Conservation (phyloP, 2,113 vertebrate genomes). For the Coptodon rendalli region DNA sequence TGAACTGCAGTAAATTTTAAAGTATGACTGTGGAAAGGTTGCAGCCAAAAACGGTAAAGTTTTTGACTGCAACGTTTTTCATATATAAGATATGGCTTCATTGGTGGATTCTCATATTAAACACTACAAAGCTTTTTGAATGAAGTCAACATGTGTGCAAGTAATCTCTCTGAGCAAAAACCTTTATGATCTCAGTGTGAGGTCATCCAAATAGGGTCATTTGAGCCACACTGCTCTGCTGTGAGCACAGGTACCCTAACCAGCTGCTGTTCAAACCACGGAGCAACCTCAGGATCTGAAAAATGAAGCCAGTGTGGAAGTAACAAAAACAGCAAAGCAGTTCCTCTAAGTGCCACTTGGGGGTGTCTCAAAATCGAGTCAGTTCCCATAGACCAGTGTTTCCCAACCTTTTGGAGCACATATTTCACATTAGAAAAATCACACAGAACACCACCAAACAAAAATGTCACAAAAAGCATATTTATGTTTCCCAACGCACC, state of each 20-base stretch:
- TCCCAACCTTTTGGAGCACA: background rate
- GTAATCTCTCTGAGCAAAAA: background rate
- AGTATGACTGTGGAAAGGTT: background rate
- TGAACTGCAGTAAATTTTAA: background rate
- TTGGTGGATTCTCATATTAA: background rate
- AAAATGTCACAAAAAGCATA: background rate
- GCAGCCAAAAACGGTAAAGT: rapidly evolving
- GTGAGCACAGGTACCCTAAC: background rate
- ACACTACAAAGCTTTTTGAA: background rate
- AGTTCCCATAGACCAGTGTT: background rate
- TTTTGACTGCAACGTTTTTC: background rate
- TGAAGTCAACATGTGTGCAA: background rate
- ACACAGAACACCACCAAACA: background rate
- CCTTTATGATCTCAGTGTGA: background rate
- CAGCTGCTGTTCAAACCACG: background rate
- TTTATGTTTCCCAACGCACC: background rate
- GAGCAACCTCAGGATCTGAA: background rate
- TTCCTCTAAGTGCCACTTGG: background rate
- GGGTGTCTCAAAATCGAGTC: background rate
- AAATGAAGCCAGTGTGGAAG: background rate
- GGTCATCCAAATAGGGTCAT: background rate
- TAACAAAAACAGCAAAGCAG: background rate
- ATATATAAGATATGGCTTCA: background rate
- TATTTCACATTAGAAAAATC: background rate
- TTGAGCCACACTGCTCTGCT: background rate